Evolutionary conservation across 2,797 vertebrate genomes (phyloP).

Genomic region (Pantherophis alleghaniensis): DNA sequence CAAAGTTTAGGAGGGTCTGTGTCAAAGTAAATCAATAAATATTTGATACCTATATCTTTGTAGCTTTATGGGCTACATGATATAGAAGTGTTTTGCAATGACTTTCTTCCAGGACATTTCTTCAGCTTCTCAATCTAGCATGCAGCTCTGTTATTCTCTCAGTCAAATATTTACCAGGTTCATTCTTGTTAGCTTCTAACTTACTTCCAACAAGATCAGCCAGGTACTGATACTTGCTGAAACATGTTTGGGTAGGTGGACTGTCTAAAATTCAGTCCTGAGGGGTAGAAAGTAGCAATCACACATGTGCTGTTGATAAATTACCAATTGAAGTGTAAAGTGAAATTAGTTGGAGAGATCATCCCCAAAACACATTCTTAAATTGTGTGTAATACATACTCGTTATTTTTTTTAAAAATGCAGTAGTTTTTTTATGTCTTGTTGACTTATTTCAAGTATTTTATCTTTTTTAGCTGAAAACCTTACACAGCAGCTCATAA

Average conservation of each 20-base stretch:
- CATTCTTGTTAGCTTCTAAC: not conserved
- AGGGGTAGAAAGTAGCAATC: not conserved
- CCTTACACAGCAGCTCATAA: not conserved
- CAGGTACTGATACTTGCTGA: not conserved
- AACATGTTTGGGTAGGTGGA: not conserved
- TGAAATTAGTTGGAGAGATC: not conserved
- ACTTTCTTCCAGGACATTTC: not conserved
- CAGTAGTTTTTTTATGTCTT: not conserved
- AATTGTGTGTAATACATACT: not conserved
- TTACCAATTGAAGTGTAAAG: not conserved
- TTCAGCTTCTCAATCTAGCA: not conserved
- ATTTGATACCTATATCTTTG: not conserved
- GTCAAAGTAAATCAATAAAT: not conserved
- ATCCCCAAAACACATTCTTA: not conserved
- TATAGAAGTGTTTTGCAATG: not conserved
- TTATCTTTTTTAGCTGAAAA: not conserved
- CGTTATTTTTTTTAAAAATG: not conserved
- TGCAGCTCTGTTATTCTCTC: not conserved
- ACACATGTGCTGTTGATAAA: not conserved
- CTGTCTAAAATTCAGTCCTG: not conserved
- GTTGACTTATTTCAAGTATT: not conserved
- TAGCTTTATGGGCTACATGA: not conserved
- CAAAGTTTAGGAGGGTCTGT: not conserved
- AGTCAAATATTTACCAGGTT: not conserved
- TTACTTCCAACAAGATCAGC: not conserved